A percentile compares a stretch with the other conserved stretches of the same genome.
These are phyloP conservation scores for Ostrea edulis DNA, from an alignment of 1,140 invertebrate genomes.

Conservation along the genomic window DNA sequence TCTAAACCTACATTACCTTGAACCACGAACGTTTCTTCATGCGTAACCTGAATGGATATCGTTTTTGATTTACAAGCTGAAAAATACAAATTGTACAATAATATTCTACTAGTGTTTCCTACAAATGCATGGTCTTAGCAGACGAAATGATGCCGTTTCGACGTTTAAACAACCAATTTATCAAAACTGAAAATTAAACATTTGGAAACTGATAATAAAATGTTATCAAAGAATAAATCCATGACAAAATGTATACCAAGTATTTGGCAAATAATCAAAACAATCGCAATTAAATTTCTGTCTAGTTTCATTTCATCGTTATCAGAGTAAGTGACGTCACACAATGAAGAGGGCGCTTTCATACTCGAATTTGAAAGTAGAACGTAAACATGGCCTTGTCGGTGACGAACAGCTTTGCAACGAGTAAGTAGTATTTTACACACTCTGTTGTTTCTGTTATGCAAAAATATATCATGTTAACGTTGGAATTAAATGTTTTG, in stretches of 20 bases:
- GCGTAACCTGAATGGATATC: background rate
- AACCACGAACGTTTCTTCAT: background rate
- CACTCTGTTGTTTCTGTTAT: background rate
- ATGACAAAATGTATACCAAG: background rate
- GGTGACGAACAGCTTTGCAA: conserved; percentile 6
- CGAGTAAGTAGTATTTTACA: background rate
- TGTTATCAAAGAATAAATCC: background rate
- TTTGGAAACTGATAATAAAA: background rate
- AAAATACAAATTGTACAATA: background rate
- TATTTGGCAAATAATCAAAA: background rate
- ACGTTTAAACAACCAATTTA: background rate
- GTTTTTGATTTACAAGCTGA: background rate
- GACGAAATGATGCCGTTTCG: background rate
- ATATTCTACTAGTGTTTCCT: background rate
- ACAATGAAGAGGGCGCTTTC: background rate
- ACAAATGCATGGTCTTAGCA: background rate
- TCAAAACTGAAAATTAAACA: background rate
- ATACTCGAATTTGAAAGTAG: background rate
- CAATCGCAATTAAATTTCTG: background rate
- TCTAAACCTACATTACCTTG: background rate
- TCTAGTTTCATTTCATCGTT: conserved; percentile 26
- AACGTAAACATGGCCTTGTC: conserved; percentile 22
- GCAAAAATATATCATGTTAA: background rate
- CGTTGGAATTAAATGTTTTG: background rate
- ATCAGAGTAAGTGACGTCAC: conserved; percentile 4